phyloP scores from a whole-genome alignment of 2,888 invertebrate genomes.

The Byasa hedistus region DNA sequence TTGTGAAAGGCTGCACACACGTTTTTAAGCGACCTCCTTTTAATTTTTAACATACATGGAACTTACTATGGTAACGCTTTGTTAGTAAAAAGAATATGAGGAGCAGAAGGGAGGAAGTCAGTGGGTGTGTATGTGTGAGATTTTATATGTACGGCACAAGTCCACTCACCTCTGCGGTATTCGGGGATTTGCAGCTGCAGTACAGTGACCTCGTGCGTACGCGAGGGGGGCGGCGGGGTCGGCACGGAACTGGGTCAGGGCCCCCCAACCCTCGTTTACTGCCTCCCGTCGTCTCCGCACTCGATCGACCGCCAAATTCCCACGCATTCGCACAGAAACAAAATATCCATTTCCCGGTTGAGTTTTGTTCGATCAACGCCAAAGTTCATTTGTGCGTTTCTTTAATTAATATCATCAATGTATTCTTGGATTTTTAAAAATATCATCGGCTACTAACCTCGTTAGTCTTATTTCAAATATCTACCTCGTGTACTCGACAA shows the following conservation, averaged over 20 bases:
- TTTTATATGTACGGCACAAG: slow-evolving; percentile 40
- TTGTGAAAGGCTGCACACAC: background rate
- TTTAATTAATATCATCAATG: too few relatives aligned
- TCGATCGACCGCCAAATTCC: slow-evolving; percentile 76
- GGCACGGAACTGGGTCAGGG: slow-evolving; percentile 40
- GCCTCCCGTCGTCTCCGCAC: slow-evolving; percentile 49
- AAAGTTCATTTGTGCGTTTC: background rate
- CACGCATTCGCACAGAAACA: slow-evolving; percentile 57
- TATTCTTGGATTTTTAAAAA: too few relatives aligned
- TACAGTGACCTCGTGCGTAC: slow-evolving; percentile 79
- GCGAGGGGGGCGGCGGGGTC: slow-evolving; percentile 48
- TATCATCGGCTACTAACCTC: too few relatives aligned
- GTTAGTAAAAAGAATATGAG: background rate
- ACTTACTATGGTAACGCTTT: background rate
- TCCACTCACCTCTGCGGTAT: slow-evolving; percentile 71
- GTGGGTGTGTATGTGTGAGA: slow-evolving; percentile 26
- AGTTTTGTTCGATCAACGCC: slow-evolving; percentile 31
- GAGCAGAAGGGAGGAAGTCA: slow-evolving; percentile 30
- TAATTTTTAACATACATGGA: background rate
- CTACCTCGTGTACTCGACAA: too few relatives aligned
- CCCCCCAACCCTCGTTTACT: slow-evolving; percentile 61
- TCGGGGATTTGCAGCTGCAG: slow-evolving; percentile 74
- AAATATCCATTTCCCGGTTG: slow-evolving; percentile 40
- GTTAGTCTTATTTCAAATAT: too few relatives aligned
- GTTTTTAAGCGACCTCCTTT: background rate